Evolutionary conservation across 1,140 invertebrate genomes (phyloP).

Genomic region (Phthorimaea operculella): DNA sequence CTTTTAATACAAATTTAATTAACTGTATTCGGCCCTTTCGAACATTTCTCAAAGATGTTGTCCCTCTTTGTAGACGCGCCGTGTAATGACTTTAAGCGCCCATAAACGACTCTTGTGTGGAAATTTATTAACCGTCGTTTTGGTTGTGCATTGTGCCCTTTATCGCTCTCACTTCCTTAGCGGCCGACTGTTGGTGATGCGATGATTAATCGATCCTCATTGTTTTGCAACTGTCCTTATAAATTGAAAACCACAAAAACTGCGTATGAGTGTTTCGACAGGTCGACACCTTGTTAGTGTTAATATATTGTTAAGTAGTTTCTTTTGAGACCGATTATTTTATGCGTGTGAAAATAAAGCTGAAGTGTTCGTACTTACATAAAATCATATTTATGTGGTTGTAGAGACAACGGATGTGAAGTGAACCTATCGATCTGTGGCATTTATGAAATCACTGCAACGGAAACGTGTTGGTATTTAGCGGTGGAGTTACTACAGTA

Average conservation of each 20-base stretch:
- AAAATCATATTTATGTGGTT: no score
- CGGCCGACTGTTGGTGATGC: conserved; percentile 8
- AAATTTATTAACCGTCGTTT: conserved; percentile 58
- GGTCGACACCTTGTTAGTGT: conserved; percentile 22
- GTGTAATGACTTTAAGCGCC: conserved; percentile 60
- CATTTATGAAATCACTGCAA: not conserved
- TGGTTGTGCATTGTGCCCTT: conserved; percentile 41
- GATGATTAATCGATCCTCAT: conserved; percentile 43
- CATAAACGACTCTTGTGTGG: conserved; percentile 56
- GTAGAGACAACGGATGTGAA: no score
- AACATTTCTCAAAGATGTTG: conserved; percentile 48
- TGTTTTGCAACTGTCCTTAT: conserved; percentile 23
- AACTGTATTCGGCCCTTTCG: conserved; percentile 51
- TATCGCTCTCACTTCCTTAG: conserved; percentile 33
- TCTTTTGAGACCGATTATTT: not conserved
- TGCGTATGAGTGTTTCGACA: conserved; percentile 1
- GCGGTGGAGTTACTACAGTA: not conserved
- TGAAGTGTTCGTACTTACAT: no score
- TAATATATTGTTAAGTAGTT: not conserved
- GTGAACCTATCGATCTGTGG: no score
- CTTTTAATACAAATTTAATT: conserved; percentile 67
- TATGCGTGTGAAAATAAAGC: no score
- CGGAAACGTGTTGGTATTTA: not conserved
- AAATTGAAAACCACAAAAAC: conserved; percentile 17
- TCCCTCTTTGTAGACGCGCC: conserved; percentile 46